Evolutionary conservation across 2,888 invertebrate genomes (phyloP), one percentile per base, ranked within the genome.

Genomic region (Tanypteryx hageni): DNA sequence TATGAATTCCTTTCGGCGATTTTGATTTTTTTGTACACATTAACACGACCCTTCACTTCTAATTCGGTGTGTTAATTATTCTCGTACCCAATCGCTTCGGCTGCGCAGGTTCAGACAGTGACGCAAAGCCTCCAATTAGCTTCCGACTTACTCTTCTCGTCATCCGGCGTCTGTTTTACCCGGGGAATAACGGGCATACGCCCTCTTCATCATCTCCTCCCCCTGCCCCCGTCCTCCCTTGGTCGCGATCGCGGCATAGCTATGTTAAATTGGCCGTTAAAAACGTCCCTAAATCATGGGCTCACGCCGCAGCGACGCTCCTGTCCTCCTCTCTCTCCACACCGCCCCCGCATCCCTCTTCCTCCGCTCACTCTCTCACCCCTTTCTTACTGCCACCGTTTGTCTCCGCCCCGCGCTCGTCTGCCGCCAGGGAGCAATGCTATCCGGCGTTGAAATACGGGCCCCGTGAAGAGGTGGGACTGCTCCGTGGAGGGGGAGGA

Each of bases 261-360:
- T 44, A n/a, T 18, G 44, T 18, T 89, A 68, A 89, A 89, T 68
- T 89, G 64, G 61, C 61, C 89, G 61, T 89, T 89, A 89, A 64
- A 89, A 89, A 31, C 27, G 18, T 18, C 44, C 61, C 89, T 89
- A 89, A 89, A 89, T 89, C 89, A 89, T 89, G 44, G 64, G 16
- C 89, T 68, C 89, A 44, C 89, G 64, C 89, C 89, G 61, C 64
- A 61, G 16, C 27, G 61, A 61, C 76, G 76, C 27, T 13, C 22
- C 76, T 13, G 76, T 27, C 76, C 76, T 27, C 76, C 22, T 27
- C 76, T 76, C 76, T 22, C 76, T 3, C 76, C 64, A n/a, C 64
- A 8, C 58, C 58, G 11, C 27, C 27, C 59, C 27, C 59, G 8
- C 44, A 16, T 31, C 61, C 44, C 27, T 18, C 31, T 61, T 31